Conservation (phyloP, 2,113 vertebrate genomes). For the Tragelaphus buxtoni region DNA sequence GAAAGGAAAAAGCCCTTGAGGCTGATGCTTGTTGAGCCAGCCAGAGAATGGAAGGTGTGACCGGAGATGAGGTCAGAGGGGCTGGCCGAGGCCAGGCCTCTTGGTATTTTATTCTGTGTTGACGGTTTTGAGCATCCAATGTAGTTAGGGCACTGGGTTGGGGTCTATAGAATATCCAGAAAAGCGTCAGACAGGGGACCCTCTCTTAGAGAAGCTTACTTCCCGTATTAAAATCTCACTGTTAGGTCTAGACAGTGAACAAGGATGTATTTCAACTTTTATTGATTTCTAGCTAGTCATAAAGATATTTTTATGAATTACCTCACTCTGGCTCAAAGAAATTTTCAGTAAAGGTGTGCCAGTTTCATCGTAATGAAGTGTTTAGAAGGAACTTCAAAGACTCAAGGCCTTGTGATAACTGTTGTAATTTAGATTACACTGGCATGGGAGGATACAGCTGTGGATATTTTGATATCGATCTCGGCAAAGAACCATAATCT, state of each 20-base stretch:
- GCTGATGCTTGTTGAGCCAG: not conserved
- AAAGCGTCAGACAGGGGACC: not conserved
- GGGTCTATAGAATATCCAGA: not conserved
- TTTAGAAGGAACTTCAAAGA: constrained; percentile 28
- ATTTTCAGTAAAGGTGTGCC: constrained; percentile 43
- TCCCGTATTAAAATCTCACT: not conserved
- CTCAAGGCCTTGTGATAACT: not conserved
- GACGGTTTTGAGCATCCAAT: not conserved
- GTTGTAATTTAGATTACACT: not conserved
- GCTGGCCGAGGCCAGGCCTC: not conserved
- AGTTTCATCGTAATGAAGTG: constrained; percentile 70
- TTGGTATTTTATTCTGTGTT: not conserved
- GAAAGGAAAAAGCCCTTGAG: not conserved
- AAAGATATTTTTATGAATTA: constrained; percentile 51
- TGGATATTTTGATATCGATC: not conserved
- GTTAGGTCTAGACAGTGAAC: not conserved
- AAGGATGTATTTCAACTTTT: constrained; percentile 1
- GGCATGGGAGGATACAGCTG: not conserved
- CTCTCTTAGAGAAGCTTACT: not conserved
- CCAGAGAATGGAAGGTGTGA: not conserved
- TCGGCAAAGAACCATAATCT: not conserved
- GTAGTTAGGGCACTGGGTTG: not conserved
- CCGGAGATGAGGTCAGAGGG: not conserved
- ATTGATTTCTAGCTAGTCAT: constrained; percentile 31
- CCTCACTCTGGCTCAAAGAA: constrained; percentile 53